phyloP scores from a whole-genome alignment of 2,888 invertebrate genomes.

The Folsomia candida region DNA sequence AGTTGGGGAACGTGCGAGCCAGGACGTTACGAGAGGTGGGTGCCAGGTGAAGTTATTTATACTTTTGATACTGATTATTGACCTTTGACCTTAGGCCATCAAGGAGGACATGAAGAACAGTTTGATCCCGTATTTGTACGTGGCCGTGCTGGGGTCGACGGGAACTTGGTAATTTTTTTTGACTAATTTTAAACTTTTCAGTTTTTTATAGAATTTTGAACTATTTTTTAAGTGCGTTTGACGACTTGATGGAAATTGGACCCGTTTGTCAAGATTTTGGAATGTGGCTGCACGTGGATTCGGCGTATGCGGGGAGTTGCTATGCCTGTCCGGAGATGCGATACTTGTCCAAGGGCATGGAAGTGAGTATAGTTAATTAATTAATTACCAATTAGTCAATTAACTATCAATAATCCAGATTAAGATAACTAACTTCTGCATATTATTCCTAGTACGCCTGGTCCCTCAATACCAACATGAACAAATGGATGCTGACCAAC shows the following conservation, averaged over 20 bases:
- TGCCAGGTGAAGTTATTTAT: too few relatives aligned
- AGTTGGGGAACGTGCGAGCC: slow-evolving; percentile 23
- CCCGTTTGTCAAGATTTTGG: slow-evolving; percentile 35
- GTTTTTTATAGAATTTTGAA: too few relatives aligned
- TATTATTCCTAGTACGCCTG: slow-evolving; percentile 33
- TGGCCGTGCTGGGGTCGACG: slow-evolving; percentile 41
- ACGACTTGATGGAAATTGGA: slow-evolving; percentile 43
- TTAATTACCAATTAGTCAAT: too few relatives aligned
- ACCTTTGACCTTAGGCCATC: slow-evolving; percentile 33
- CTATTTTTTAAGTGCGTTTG: too few relatives aligned
- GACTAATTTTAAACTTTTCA: too few relatives aligned
- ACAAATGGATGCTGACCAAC: slow-evolving; percentile 44
- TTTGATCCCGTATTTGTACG: slow-evolving; percentile 38
- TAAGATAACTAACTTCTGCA: not conserved
- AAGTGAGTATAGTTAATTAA: slow-evolving; percentile 10
- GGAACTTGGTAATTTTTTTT: too few relatives aligned
- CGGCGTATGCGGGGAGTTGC: slow-evolving; percentile 41
- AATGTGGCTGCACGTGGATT: slow-evolving; percentile 43
- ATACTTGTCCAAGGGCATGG: slow-evolving; percentile 31
- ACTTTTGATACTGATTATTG: too few relatives aligned
- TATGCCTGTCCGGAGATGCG: slow-evolving; percentile 39
- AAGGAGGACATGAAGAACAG: slow-evolving; percentile 31
- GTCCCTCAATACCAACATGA: slow-evolving; percentile 37
- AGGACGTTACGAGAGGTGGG: slow-evolving; percentile 19
- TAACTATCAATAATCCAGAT: not conserved